Conservation (phyloP, 2,113 vertebrate species). For the Oncorhynchus clarkii region DNA sequence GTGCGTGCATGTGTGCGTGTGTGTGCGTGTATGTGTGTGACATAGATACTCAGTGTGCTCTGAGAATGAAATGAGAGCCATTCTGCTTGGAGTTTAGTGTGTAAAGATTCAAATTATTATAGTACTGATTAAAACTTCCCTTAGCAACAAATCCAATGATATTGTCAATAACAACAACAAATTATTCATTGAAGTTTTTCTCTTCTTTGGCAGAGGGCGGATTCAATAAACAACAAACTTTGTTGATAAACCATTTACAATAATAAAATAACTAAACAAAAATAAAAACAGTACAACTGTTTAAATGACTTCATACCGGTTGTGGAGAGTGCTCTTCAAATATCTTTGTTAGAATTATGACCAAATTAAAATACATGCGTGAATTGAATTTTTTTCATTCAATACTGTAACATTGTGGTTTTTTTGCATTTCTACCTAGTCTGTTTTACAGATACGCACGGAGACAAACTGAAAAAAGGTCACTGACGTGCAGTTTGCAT, state of each 20-base stretch:
- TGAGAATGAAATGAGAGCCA: constrained; percentile 6
- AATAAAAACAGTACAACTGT: constrained; percentile 49
- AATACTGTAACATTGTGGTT: constrained; percentile 66
- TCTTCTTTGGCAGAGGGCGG: constrained; percentile 46
- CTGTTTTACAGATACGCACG: constrained; percentile 56
- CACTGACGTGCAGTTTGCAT: constrained; percentile 56
- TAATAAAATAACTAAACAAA: constrained; percentile 39
- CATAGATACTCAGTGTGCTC: constrained; percentile 7
- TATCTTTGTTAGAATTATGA: constrained; percentile 30
- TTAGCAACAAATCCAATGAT: constrained; percentile 26
- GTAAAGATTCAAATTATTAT: constrained; percentile 28
- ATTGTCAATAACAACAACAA: constrained; percentile 32
- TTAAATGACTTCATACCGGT: constrained; percentile 39
- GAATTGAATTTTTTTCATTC: constrained; percentile 44
- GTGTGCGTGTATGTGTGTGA: constrained; percentile 12
- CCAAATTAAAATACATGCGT: constrained; percentile 48
- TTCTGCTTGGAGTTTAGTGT: constrained; percentile 65
- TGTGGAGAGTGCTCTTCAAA: constrained; percentile 23
- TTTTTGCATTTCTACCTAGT: constrained; percentile 41
- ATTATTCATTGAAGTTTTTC: constrained; percentile 8
- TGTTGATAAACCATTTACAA: constrained; percentile 56
- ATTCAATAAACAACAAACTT: constrained; percentile 43
- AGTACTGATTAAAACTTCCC: constrained; percentile 43
- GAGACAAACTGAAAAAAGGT: constrained; percentile 56
- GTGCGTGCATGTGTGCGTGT: background rate